phyloP scores from a whole-genome alignment of 2,113 vertebrate genomes.

The Platysteira castanea region DNA sequence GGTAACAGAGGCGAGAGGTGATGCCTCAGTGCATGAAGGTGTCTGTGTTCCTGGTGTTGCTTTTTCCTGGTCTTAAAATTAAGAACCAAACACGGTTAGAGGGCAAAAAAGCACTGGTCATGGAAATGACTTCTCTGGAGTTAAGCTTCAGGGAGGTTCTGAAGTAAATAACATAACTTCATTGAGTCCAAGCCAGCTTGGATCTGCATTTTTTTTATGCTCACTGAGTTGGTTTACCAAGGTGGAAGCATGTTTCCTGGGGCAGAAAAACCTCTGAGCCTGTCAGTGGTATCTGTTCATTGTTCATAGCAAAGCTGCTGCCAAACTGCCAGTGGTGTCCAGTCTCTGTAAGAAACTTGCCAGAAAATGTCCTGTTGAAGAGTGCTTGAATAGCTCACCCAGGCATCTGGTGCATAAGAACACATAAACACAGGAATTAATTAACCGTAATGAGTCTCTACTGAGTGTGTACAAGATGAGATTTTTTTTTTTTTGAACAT shows the following conservation, averaged over 20 bases:
- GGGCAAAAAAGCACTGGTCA: no score
- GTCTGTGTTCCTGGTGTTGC: neutral
- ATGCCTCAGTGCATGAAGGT: neutral
- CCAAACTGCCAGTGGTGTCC: constrained; percentile 12
- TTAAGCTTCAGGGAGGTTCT: neutral
- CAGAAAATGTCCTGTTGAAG: neutral
- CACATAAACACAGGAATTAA: neutral
- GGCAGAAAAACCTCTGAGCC: neutral
- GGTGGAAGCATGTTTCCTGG: neutral
- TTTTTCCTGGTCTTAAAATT: no score
- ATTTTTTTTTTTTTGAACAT: fast-evolving
- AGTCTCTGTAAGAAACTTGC: neutral
- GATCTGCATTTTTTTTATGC: neutral
- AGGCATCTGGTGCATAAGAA: constrained; percentile 3
- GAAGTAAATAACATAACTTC: neutral
- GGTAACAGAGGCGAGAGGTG: neutral
- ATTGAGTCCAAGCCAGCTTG: neutral
- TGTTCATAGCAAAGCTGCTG: neutral
- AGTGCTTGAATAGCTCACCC: neutral
- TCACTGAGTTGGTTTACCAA: neutral
- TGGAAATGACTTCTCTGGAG: neutral
- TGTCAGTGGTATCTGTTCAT: neutral
- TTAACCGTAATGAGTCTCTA: neutral
- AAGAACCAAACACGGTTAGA: no score
- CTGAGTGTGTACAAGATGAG: neutral